A percentile compares a stretch with the other conserved stretches of the same genome.
Evolutionary conservation across 1,140 invertebrate species (phyloP).

Genomic region (Megathymus violae): DNA sequence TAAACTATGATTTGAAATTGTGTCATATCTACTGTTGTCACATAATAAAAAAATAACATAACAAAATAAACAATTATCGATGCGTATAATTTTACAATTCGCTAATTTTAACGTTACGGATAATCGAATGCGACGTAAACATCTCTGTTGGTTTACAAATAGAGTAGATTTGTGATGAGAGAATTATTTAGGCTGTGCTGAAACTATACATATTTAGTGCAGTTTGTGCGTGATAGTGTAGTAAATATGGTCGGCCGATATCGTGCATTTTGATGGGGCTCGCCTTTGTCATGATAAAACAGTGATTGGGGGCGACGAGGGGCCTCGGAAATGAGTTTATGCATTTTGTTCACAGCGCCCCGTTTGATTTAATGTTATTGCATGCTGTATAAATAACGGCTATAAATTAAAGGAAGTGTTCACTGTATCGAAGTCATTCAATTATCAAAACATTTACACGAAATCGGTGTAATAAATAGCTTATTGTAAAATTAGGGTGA

Average conservation of each 20-base stretch:
- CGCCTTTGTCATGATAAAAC: slow-evolving; percentile 67
- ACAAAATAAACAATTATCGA: too few species aligned
- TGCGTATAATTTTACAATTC: too few species aligned
- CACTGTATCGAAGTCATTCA: slow-evolving; percentile 12
- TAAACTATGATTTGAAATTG: too few species aligned
- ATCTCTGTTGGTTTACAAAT: too few species aligned
- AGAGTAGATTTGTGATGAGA: too few species aligned
- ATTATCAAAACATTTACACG: slow-evolving; percentile 10
- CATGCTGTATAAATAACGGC: slow-evolving; percentile 40
- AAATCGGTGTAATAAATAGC: background rate
- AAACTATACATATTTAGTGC: too few species aligned
- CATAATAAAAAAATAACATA: too few species aligned
- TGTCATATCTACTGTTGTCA: too few species aligned
- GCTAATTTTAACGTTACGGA: too few species aligned
- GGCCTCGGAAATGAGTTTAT: slow-evolving; percentile 65
- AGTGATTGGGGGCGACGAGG: slow-evolving; percentile 51
- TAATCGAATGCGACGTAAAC: too few species aligned
- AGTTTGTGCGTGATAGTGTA: too few species aligned
- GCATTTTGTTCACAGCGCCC: slow-evolving; percentile 61
- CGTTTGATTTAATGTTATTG: slow-evolving; percentile 66
- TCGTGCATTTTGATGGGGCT: slow-evolving; percentile 68
- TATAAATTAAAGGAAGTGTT: slow-evolving; percentile 21
- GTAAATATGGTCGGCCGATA: slow-evolving; percentile 37
- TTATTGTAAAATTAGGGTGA: background rate
- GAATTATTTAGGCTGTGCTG: too few species aligned